phyloP scores from a whole-genome alignment of 2,888 invertebrate species.

The Corythucha ciliata region DNA sequence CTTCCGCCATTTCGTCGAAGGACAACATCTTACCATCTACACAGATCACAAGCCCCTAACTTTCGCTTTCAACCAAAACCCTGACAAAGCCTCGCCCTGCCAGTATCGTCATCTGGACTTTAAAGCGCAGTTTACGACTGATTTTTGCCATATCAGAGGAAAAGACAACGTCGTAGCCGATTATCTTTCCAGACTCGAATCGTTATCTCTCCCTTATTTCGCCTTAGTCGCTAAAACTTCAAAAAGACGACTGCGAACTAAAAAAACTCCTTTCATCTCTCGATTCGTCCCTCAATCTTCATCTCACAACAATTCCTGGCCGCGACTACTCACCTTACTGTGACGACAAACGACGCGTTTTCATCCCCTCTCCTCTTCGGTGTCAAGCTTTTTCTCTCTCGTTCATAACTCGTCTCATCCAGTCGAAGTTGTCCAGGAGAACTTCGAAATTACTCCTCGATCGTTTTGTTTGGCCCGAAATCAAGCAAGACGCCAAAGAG shows the following conservation, averaged over 20 bases:
- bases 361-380: slow-evolving; percentile 34
- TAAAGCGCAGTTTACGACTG: slow-evolving; percentile 19
- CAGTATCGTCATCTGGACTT: neutral
- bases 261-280: too few species aligned
- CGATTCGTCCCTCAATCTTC: too few species aligned
- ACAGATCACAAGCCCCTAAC: slow-evolving; percentile 26
- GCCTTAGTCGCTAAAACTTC: too few species aligned
- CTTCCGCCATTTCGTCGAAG: slow-evolving; percentile 23
- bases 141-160: slow-evolving; percentile 17
- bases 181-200: slow-evolving; percentile 17
- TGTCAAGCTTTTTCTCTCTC: slow-evolving; percentile 27
- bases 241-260: too few species aligned
- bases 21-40: slow-evolving; percentile 17
- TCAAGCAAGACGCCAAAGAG: slow-evolving; percentile 28
- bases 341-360: neutral
- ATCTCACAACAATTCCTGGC: too few species aligned
- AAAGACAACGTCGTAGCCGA: slow-evolving; percentile 21
- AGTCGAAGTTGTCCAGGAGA: too few species aligned
- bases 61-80: slow-evolving; percentile 3
- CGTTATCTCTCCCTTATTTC: too few species aligned
- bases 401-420: slow-evolving; percentile 29
- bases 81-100: neutral
- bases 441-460: slow-evolving; percentile 23
- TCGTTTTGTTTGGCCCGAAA: slow-evolving; percentile 34
- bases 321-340: neutral